Evolutionary conservation across 2,113 vertebrate species (phyloP).

Genomic region (Pleuronectes platessa): DNA sequence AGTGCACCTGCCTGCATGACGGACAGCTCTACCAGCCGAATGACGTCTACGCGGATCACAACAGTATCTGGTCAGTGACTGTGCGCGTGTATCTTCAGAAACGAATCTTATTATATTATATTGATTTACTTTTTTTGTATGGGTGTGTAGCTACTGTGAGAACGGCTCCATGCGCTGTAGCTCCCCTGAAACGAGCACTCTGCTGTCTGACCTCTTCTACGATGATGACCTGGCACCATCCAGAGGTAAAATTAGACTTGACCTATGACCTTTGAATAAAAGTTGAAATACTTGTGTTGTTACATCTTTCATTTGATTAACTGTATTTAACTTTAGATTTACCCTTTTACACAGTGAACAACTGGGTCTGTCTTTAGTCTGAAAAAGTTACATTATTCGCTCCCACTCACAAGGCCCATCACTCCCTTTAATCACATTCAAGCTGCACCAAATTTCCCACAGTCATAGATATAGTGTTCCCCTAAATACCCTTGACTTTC

Average conservation of each 20-base stretch:
- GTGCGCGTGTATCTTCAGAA: constrained; percentile 15
- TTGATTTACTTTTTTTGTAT: not conserved
- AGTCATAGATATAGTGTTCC: no score
- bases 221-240: constrained; percentile 70
- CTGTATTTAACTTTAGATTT: not conserved
- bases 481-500: no score
- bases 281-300: not conserved
- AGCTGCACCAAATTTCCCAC: no score
- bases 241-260: constrained; percentile 63
- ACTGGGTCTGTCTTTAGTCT: no score
- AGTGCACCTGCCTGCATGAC: constrained; percentile 91
- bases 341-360: not conserved
- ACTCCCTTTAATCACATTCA: no score
- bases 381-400: not conserved
- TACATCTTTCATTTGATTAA: not conserved
- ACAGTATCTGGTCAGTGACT: constrained; percentile 89
- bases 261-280: not conserved
- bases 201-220: constrained; percentile 77
- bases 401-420: no score
- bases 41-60: constrained; percentile 91
- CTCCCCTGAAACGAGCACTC: constrained; percentile 48
- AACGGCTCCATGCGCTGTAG: constrained; percentile 76
- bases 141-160: constrained; percentile 73
- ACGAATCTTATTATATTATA: not conserved
- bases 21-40: constrained; percentile 94